Percentiles rank a stretch among this genome's conserved stretches.
Conservation (phyloP, 23 tunicate genomes). For the Ciona savignyi region DNA sequence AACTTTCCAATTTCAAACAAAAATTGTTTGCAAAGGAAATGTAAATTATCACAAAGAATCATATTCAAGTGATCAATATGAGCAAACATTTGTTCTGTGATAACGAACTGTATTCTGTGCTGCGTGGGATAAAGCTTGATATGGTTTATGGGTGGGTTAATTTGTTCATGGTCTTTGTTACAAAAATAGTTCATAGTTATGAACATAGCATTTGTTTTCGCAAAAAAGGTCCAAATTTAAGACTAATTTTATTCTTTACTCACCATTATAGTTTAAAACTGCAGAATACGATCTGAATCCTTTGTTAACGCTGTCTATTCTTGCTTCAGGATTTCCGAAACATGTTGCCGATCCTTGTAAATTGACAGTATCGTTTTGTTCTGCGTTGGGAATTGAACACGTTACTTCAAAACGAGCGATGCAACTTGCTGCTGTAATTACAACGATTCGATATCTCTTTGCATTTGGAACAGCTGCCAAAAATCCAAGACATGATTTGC, state of each 20-base stretch:
- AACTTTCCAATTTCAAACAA: too few species aligned
- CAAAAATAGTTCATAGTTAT: too few species aligned
- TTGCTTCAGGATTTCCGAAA: slow-evolving; percentile 25
- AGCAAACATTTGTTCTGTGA: too few species aligned
- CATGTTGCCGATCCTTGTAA: slow-evolving; percentile 1
- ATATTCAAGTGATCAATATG: too few species aligned
- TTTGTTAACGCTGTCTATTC: slow-evolving; percentile 31
- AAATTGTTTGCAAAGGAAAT: too few species aligned
- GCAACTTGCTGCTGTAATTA: slow-evolving; percentile 44
- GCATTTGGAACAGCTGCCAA: slow-evolving; percentile 2
- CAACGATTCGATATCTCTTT: neutral
- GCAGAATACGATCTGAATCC: slow-evolving; percentile 47
- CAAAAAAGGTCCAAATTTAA: too few species aligned
- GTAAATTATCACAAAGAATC: too few species aligned
- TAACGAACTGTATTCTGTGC: too few species aligned
- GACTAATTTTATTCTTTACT: neutral
- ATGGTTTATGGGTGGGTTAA: too few species aligned
- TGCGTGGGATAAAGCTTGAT: too few species aligned
- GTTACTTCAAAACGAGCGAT: slow-evolving; percentile 24
- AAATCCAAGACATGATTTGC: slow-evolving; percentile 28
- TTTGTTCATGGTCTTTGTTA: too few species aligned
- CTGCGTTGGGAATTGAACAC: slow-evolving; percentile 8
- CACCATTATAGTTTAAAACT: slow-evolving; percentile 5
- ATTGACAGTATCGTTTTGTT: neutral
- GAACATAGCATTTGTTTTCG: too few species aligned